phyloP scores from a whole-genome alignment of 2,888 invertebrate genomes.

The Rhaphigaster nebulosa region DNA sequence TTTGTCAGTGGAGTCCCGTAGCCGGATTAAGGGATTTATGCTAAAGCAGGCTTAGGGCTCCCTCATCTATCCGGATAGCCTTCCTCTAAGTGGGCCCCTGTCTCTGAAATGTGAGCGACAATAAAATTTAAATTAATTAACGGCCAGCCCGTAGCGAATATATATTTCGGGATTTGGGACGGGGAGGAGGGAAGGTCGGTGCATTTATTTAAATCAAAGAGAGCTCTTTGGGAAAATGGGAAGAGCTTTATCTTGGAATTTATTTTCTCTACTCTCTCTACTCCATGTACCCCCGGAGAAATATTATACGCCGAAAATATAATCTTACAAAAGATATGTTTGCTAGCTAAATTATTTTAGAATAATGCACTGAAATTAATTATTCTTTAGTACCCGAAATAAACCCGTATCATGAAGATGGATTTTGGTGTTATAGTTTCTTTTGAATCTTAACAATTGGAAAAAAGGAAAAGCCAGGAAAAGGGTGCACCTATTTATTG shows the following conservation, averaged over 20 bases:
- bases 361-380: neutral
- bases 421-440: no score
- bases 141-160: neutral
- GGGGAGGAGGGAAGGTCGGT: neutral
- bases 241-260: conserved; percentile 35
- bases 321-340: neutral
- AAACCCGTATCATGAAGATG: neutral
- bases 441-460: no score
- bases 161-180: conserved; percentile 9
- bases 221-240: conserved; percentile 18
- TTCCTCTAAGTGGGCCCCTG: conserved; percentile 16
- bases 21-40: conserved; percentile 46
- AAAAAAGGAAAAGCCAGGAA: no score
- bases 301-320: neutral
- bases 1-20: conserved; percentile 18
- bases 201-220: conserved; percentile 32
- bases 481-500: no score
- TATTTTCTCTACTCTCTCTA: neutral
- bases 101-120: conserved; percentile 26
- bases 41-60: conserved; percentile 38
- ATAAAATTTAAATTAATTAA: conserved; percentile 49
- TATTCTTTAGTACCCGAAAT: neutral
- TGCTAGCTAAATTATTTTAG: neutral
- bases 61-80: conserved; percentile 39
- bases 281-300: neutral